Base-by-base conservation (phyloP, 2,113 vertebrate genomes). In the Cynoglossus semilaevis region DNA sequence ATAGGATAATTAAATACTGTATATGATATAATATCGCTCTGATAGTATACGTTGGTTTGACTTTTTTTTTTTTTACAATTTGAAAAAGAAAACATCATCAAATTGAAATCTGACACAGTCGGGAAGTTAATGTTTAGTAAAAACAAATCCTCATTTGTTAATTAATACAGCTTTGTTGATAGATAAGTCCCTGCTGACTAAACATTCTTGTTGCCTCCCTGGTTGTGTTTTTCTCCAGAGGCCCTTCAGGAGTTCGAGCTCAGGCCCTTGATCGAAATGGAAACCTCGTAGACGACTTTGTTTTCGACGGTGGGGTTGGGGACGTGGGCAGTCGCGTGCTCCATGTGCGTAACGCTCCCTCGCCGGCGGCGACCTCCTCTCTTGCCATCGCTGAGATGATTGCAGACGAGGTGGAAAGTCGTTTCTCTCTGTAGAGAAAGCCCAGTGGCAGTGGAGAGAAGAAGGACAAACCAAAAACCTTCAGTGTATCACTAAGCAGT, bases 301-400 rank as follows among this genome's bases (percentile, higher is more conserved):
- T 99, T 45, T 99, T 99, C 8, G 95, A 98, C 0, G 93, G 93
- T 1, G 96, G 96, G n/a, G 43, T 82, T 0, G 95, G 95, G 1
- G 86, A 83, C 0, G 77, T 94, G 1, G 94, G 91, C 12, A 90
- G 91, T 22, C 85, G 91, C 0, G 83, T 99, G 55, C 94, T 99
- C 15, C 97, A 99, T 0, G 94, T 99, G 69, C 89, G 97, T 17
- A 99, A 99, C 1, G 96, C 97, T 1, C 97, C 97, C 1, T 99
- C 97, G 0, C 97, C 97, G 0, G 97, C 97, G 0, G 97, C 96
- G 13, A 99, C 96, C 51, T 98, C 97, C 48, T 97, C 95, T 8
- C 91, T 99, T 0, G 94, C 97, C 67, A 99, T 99, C n/a, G 95
- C 85, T 1, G 88, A 90, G 51, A 90, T 93, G 89, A 90, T 99